phyloP scores from a whole-genome alignment of 1,140 invertebrate genomes.

The Leptoteleia sp. region DNA sequence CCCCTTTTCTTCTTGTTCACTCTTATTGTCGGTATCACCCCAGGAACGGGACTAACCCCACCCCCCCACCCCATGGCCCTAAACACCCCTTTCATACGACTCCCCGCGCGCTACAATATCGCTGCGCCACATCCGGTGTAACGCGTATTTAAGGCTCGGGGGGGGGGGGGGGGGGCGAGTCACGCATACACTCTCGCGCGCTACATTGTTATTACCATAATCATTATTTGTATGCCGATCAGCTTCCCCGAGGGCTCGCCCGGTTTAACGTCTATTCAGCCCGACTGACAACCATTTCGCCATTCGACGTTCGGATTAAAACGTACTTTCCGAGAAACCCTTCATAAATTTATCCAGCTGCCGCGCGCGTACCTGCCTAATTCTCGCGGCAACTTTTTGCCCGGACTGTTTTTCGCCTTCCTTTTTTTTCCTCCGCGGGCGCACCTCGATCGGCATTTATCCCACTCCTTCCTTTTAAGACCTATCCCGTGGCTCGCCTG shows the following conservation, averaged over 20 bases:
- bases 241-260: constrained; percentile 50
- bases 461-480: constrained; percentile 5
- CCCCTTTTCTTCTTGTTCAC: constrained; percentile 15
- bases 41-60: background rate
- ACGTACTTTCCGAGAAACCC: constrained; percentile 27
- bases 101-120: constrained; percentile 44
- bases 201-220: constrained; percentile 64
- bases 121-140: constrained; percentile 63
- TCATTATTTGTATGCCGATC: constrained; percentile 66
- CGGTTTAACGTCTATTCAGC: constrained; percentile 52
- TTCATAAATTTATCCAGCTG: constrained; percentile 29
- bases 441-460: constrained; percentile 29
- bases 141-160: constrained; percentile 44
- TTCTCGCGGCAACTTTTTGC: constrained; percentile 4
- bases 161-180: no score
- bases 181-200: constrained; percentile 8
- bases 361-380: constrained; percentile 37
- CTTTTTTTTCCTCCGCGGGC: constrained; percentile 2
- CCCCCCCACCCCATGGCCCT: background rate
- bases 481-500: constrained; percentile 20
- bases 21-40: constrained; percentile 15
- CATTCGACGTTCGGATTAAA: constrained; percentile 43
- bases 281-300: constrained; percentile 36
- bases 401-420: constrained; percentile 7
- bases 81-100: constrained; percentile 49